Conservation (phyloP, 2,113 vertebrate species). For the Fregata magnificens region DNA sequence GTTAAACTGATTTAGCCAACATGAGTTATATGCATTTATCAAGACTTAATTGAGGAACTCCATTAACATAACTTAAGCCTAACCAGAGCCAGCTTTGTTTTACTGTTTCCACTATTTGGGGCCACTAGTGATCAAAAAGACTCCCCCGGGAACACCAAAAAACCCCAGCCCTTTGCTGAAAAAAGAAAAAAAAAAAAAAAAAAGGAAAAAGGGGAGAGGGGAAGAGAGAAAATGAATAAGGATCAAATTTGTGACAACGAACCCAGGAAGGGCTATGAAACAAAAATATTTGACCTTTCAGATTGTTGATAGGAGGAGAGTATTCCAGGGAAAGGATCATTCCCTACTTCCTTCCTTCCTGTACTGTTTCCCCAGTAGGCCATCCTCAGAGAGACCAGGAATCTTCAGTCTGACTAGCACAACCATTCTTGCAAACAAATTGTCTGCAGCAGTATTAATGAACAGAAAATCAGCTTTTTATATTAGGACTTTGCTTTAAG, state of each 20-base stretch:
- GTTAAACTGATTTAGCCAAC: background rate
- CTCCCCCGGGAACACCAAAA: rapidly evolving
- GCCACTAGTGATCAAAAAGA: background rate
- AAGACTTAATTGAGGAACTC: background rate
- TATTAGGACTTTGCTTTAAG: background rate
- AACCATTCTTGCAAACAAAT: background rate
- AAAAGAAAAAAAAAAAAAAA: background rate
- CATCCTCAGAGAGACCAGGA: background rate
- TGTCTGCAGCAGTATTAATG: background rate
- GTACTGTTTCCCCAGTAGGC: background rate
- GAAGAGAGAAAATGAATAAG: background rate
- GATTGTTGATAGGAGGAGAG: background rate
- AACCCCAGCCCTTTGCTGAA: background rate
- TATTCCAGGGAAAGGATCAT: background rate
- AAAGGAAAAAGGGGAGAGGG: rapidly evolving
- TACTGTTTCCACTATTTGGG: background rate
- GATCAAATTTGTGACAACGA: background rate
- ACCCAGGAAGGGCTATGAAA: background rate
- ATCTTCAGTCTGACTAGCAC: background rate
- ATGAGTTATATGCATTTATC: background rate
- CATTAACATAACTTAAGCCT: background rate
- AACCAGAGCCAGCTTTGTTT: background rate
- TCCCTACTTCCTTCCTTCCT: background rate
- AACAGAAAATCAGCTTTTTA: background rate
- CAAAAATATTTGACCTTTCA: background rate